Conservation (phyloP, 2,888 invertebrate species). For the Stramonita haemastoma region DNA sequence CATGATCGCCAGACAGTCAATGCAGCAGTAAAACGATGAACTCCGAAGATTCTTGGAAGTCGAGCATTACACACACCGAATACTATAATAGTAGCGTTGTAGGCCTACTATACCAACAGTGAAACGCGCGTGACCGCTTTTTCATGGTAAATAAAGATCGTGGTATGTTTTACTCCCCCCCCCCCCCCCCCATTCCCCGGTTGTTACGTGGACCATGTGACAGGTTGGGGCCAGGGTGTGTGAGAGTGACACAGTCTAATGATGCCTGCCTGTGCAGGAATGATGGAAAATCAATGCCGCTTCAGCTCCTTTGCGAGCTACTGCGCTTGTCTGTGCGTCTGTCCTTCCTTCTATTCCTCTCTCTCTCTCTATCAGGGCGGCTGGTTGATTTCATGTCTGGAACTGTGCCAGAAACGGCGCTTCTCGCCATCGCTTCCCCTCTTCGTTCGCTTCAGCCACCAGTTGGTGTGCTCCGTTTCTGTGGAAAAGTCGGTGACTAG, state of each 20-base stretch:
- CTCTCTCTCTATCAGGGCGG: background rate
- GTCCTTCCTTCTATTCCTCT: background rate
- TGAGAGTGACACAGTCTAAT: background rate
- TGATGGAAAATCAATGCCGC: constrained; percentile 19
- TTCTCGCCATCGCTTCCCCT: background rate
- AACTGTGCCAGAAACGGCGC: constrained; percentile 8
- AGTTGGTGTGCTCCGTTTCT: background rate
- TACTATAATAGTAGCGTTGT: no score
- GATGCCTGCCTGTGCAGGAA: background rate
- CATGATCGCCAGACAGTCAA: no score
- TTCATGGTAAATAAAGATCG: no score
- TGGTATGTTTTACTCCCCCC: no score
- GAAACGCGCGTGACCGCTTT: no score
- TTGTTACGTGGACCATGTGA: background rate
- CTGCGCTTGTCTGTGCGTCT: background rate
- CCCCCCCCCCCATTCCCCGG: no score
- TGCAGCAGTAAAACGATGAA: no score
- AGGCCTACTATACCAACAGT: no score
- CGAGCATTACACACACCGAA: no score
- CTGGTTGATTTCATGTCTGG: background rate
- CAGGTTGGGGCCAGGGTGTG: background rate
- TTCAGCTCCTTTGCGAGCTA: background rate
- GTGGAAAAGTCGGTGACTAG: background rate
- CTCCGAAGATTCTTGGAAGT: no score
- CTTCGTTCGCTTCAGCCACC: background rate